Percentiles rank a stretch among this genome's conserved stretches.
Evolutionary conservation across 1,140 invertebrate species (phyloP).

Genomic region (Gonatopus flavifemur): DNA sequence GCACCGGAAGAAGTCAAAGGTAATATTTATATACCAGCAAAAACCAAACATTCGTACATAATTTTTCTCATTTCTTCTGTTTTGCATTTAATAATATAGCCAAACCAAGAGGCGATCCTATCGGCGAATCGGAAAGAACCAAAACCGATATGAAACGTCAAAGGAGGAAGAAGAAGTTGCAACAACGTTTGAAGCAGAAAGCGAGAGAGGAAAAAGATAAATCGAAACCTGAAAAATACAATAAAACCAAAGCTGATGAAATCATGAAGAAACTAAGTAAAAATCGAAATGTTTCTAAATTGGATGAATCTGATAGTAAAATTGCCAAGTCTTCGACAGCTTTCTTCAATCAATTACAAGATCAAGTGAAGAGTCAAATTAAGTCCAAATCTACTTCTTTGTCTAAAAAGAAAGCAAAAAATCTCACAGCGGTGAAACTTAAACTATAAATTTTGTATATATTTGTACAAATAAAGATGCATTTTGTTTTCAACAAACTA

Average conservation of each 20-base stretch:
- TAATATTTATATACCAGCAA: conserved; percentile 33
- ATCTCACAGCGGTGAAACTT: conserved; percentile 53
- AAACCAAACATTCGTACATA: conserved; percentile 9
- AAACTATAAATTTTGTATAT: conserved; percentile 55
- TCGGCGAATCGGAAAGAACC: conserved; percentile 79
- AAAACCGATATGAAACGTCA: conserved; percentile 88
- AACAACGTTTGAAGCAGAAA: conserved; percentile 65
- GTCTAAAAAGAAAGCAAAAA: conserved; percentile 46
- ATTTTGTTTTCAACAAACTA: conserved; percentile 13
- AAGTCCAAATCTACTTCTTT: conserved; percentile 45
- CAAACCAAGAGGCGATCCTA: conserved; percentile 76
- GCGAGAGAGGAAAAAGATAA: conserved; percentile 61
- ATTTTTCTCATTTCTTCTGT: background rate
- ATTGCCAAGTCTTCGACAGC: conserved; percentile 76
- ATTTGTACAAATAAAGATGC: too few species aligned
- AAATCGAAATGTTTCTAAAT: conserved; percentile 64
- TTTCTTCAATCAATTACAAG: conserved; percentile 81
- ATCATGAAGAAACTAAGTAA: conserved; percentile 65
- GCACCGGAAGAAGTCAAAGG: conserved; percentile 93
- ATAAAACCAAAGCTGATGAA: conserved; percentile 60
- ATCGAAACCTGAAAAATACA: conserved; percentile 60
- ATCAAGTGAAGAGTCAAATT: conserved; percentile 64
- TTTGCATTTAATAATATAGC: conserved; percentile 43
- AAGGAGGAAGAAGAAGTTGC: conserved; percentile 82
- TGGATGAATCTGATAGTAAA: conserved; percentile 58